Evolutionary conservation across 2,888 invertebrate genomes (phyloP).

Genomic region (Tenthredo scrophulariae): DNA sequence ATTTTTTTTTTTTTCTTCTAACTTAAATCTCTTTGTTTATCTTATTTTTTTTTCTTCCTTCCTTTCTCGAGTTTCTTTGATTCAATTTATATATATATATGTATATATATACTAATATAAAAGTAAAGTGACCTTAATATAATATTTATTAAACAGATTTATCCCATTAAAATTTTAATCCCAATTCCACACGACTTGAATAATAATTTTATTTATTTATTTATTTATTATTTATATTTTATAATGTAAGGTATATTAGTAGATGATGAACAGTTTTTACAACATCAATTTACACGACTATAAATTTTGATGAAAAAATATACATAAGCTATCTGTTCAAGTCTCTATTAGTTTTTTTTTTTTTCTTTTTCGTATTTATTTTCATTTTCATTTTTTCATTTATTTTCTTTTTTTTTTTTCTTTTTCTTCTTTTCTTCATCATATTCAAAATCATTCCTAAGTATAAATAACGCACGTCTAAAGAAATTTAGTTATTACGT

Average conservation of each 20-base stretch:
- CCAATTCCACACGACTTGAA: background rate
- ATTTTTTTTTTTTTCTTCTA: background rate
- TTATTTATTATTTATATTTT: background rate
- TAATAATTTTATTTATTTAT: background rate
- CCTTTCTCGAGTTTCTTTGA: too few relatives aligned
- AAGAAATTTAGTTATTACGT: background rate
- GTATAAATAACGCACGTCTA: slow-evolving; percentile 23
- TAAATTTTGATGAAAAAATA: slow-evolving; percentile 57
- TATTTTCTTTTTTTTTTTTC: background rate
- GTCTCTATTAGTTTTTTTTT: background rate
- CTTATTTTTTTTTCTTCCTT: background rate
- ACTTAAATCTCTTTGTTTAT: background rate
- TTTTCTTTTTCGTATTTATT: background rate
- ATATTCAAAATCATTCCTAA: slow-evolving; percentile 23
- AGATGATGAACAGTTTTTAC: slow-evolving; percentile 28
- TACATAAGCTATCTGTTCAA: slow-evolving; percentile 56
- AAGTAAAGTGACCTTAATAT: background rate
- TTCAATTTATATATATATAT: background rate
- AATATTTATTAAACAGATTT: background rate
- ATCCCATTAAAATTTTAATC: slow-evolving; percentile 3
- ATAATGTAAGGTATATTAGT: background rate
- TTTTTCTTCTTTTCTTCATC: background rate
- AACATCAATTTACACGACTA: slow-evolving; percentile 42
- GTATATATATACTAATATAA: background rate
- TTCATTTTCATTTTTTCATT: background rate